Percentiles rank a stretch among this genome's conserved stretches.
Evolutionary conservation across 2,888 invertebrate species (phyloP).

Genomic region (Gymnocheta viridis): DNA sequence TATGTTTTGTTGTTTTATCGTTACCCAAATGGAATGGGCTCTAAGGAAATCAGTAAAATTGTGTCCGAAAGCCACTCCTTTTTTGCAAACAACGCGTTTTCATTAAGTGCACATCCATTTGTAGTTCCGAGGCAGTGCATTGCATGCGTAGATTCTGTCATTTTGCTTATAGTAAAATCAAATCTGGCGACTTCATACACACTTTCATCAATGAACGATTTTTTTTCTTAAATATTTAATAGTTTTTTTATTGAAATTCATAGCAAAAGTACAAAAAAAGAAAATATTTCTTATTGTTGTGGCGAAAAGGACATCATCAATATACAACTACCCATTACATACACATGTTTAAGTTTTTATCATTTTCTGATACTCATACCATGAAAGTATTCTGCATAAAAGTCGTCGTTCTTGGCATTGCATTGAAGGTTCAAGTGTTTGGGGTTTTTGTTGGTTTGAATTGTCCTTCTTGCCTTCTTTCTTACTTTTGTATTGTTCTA

Average conservation of each 20-base stretch:
- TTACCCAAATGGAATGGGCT: no score
- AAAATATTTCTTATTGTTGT: slow-evolving; percentile 1
- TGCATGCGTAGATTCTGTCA: background rate
- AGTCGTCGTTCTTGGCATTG: slow-evolving; percentile 41
- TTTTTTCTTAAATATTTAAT: background rate
- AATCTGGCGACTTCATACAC: background rate
- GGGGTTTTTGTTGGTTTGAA: slow-evolving; percentile 3
- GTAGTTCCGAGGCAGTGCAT: no score
- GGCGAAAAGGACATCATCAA: slow-evolving; percentile 11
- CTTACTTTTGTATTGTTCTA: slow-evolving; percentile 1
- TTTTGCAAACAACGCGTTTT: no score
- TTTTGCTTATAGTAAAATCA: background rate
- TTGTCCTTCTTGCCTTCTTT: background rate
- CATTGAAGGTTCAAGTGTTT: slow-evolving; percentile 44
- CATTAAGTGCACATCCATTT: no score
- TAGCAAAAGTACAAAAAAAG: slow-evolving; percentile 14
- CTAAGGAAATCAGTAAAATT: no score
- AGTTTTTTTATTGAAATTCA: background rate
- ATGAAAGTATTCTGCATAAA: slow-evolving; percentile 1
- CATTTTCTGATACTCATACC: background rate
- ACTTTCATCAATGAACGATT: background rate
- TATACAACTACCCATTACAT: background rate
- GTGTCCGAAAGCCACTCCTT: no score
- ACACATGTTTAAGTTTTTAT: background rate
- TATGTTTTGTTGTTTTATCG: no score